Evolutionary conservation across 2,797 vertebrate genomes (phyloP), one percentile per base, ranked within the genome.

Genomic region (Mus minutoides): DNA sequence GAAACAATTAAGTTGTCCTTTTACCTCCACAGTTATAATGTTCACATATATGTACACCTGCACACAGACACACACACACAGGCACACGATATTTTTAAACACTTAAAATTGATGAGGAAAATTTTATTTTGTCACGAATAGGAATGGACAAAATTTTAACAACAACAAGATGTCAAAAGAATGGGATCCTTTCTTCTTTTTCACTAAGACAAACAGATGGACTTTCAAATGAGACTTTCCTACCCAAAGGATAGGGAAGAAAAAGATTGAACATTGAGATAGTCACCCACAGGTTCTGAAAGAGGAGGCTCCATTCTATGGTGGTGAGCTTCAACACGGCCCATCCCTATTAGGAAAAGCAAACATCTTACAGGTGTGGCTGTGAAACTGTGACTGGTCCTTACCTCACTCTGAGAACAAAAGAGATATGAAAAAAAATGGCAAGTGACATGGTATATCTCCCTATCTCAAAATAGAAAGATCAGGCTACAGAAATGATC

Each of bases 401-500:
- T 90, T 49, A 89, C 91, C 54, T 54, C 34, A 79, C 9, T 2
- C 75, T 43, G 56, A 91, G n/a, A 83, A 91, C 31, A 7, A 83
- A 82, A 58, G n/a, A 26, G 11, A 64, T 34, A 64, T 21, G 21
- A 12, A 56, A 49, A 52, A 40, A 94, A 69, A 8, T 26, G 16
- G 58, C 16, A 92, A 90, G 40, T 56, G 43, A 83, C 34, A 69
- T 6, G 19, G 37, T 9, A 29, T 37, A 29, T 37, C 62, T 43
- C 5, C 0, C 34, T 90, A 85, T 88, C 79, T 92, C 49, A 92
- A 90, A 88, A 95, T 6, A 12, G 77, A 86, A 96, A 89, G 40
- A 1, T 21, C 67, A 34, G 19, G 54, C 8, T 52, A 46, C 1
- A 88, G 73, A 94, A 43, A 88, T 40, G 3, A 54, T 56, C 37